These are phyloP conservation scores for Helobdella robusta DNA, from an alignment of 2,888 invertebrate genomes.

Conservation along the genomic window DNA sequence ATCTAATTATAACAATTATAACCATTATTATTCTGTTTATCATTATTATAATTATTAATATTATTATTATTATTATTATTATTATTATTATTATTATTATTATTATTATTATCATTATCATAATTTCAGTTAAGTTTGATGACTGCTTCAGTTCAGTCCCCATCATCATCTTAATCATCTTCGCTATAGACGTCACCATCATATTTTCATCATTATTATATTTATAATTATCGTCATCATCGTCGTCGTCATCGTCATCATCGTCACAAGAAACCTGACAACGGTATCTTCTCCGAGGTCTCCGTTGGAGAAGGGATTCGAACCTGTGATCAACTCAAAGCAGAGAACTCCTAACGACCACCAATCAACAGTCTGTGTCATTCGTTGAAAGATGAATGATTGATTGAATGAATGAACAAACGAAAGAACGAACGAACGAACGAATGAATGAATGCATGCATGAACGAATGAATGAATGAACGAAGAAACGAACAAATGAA, in stretches of 20 bases:
- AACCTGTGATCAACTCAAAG: slow-evolving; percentile 89
- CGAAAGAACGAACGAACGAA: too few species aligned
- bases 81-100: too few species aligned
- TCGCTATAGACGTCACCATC: not conserved
- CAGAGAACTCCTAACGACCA: slow-evolving; percentile 95
- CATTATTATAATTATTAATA: too few species aligned
- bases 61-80: too few species aligned
- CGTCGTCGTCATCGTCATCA: not conserved
- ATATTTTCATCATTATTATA: not conserved
- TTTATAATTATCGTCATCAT: not conserved
- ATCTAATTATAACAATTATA: too few species aligned
- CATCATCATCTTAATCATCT: not conserved
- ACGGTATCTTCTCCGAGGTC: slow-evolving; percentile 90
- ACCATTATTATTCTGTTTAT: too few species aligned
- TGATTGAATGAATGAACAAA: too few species aligned
- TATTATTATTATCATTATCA: too few species aligned
- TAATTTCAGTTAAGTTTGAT: too few species aligned
- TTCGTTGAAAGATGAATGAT: not conserved
- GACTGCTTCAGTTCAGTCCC: too few species aligned
- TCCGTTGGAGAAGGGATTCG: slow-evolving; percentile 91
- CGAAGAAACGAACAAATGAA: not conserved
- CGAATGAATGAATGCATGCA: too few species aligned
- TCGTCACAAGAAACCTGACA: slow-evolving; percentile 54
- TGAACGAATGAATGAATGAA: too few species aligned
- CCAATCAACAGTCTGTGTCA: slow-evolving; percentile 97